These are phyloP conservation scores for Ceratina japonica DNA, from an alignment of 1,140 invertebrate genomes.

Conservation along the genomic window DNA sequence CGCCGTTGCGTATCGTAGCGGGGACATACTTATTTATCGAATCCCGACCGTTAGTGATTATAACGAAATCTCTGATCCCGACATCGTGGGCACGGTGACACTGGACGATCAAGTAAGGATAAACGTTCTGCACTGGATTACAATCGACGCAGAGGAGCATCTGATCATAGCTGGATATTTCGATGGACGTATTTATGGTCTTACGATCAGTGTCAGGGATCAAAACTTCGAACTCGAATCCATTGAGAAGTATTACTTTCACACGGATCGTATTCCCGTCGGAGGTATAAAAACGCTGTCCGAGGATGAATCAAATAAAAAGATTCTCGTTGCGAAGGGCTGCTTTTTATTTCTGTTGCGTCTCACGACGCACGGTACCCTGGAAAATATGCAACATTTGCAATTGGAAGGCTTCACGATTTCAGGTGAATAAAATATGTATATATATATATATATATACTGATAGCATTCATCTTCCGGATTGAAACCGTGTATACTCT, in stretches of 20 bases:
- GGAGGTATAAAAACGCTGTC: conserved; percentile 58
- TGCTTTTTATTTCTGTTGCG: conserved; percentile 58
- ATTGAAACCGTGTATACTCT: too few relatives aligned
- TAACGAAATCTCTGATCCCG: conserved; percentile 36
- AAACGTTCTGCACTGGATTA: conserved; percentile 67
- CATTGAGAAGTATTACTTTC: conserved; percentile 56
- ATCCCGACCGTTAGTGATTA: conserved; percentile 59
- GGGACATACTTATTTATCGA: conserved; percentile 72
- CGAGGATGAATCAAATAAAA: conserved; percentile 38
- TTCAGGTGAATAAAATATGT: conserved; percentile 65
- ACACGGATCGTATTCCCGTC: conserved; percentile 64
- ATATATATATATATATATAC: too few relatives aligned
- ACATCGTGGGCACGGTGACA: conserved; percentile 57
- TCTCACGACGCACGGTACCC: conserved; percentile 46
- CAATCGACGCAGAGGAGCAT: conserved; percentile 46
- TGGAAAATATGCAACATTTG: conserved; percentile 47
- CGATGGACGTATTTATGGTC: conserved; percentile 67
- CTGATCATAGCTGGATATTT: conserved; percentile 70
- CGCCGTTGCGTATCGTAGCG: conserved; percentile 66
- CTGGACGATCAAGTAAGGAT: conserved; percentile 59
- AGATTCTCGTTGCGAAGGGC: conserved; percentile 65
- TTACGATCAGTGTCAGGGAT: conserved; percentile 52
- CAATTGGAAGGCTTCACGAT: conserved; percentile 63
- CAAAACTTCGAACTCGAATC: conserved; percentile 38
- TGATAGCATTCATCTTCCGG: too few relatives aligned